These are phyloP conservation scores for Poecilia picta DNA, from an alignment of 2,797 vertebrate species.

Conservation along the genomic window DNA sequence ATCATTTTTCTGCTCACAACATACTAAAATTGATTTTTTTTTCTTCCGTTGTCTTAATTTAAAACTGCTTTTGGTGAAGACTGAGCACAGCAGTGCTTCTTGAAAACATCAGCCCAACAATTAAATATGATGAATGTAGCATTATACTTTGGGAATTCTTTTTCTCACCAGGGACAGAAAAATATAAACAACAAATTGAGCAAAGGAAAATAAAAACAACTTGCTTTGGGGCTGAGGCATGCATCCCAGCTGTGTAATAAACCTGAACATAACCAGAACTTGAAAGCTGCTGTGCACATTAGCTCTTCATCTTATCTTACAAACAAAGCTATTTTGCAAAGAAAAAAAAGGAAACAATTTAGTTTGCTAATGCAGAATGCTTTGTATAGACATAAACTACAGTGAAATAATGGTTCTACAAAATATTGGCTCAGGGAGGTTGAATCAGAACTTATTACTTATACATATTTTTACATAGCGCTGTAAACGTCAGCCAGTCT, in stretches of 20 bases:
- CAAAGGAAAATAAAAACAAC: background rate
- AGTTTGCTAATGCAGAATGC: background rate
- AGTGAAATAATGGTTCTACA: background rate
- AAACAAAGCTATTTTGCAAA: background rate
- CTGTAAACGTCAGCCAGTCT: background rate
- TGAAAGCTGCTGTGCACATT: background rate
- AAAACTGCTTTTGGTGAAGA: background rate
- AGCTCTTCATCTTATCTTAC: background rate
- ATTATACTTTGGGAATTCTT: background rate
- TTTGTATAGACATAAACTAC: background rate
- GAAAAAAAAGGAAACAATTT: background rate
- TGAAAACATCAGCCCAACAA: background rate
- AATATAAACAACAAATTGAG: background rate
- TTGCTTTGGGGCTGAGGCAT: background rate
- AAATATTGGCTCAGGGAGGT: background rate
- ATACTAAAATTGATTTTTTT: background rate
- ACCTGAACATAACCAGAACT: background rate
- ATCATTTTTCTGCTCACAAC: background rate
- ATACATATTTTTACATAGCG: background rate
- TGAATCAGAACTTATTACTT: background rate
- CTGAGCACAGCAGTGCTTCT: background rate
- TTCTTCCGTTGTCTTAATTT: background rate
- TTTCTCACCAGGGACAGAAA: background rate
- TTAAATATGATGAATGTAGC: background rate
- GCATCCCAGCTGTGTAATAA: background rate